Percentiles rank a stretch among this genome's conserved stretches.
These are phyloP conservation scores for Acanthisitta chloris DNA, from an alignment of 2,113 vertebrate genomes.

Conservation along the genomic window DNA sequence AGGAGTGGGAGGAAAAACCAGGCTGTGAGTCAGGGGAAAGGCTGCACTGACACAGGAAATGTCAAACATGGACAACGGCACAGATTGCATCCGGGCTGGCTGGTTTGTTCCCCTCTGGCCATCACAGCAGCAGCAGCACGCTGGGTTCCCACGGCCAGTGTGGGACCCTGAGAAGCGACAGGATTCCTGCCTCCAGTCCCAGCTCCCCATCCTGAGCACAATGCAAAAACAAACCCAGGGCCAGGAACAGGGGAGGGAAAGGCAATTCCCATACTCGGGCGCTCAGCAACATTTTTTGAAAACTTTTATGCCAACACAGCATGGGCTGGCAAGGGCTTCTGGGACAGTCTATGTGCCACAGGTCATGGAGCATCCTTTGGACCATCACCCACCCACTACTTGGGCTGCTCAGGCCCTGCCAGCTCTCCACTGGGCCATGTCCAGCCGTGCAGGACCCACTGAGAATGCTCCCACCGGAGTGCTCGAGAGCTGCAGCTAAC, in stretches of 20 bases:
- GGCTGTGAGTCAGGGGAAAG: background rate
- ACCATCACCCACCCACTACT: background rate
- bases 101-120: background rate
- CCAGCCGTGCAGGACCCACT: background rate
- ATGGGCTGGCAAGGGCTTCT: rapidly evolving
- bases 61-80: background rate
- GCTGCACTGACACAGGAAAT: conserved; percentile 1
- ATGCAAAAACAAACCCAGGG: background rate
- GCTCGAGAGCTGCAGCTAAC: background rate
- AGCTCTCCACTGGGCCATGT: background rate
- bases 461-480: rapidly evolving
- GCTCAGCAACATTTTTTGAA: background rate
- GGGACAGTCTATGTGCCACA: rapidly evolving
- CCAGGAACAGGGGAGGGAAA: background rate
- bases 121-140: background rate
- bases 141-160: background rate
- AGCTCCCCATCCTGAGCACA: background rate
- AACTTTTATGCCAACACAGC: background rate
- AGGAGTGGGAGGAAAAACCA: background rate
- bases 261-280: background rate
- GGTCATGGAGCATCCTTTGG: background rate
- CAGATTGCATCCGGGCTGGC: background rate
- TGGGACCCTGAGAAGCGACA: rapidly evolving
- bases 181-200: background rate
- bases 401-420: background rate